Base-by-base conservation (phyloP, 37 sponge, comb jelly and placozoan genomes). In the Axinella damicornis region DNA sequence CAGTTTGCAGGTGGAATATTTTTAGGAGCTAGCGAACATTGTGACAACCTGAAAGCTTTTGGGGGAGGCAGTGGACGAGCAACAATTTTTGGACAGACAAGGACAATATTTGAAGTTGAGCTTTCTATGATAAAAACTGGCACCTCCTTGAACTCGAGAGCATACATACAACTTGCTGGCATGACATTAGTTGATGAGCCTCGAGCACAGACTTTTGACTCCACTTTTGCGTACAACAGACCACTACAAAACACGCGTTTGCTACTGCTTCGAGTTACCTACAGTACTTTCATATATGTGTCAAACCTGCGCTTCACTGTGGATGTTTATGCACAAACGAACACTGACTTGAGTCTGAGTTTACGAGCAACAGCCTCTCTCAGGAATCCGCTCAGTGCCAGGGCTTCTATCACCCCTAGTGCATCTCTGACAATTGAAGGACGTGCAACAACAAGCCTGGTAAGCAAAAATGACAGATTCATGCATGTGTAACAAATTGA, bases 1-100 rank as follows among this genome's bases (percentile, higher is more conserved):
- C 77, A 77, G 22, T 19, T 83, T 40, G 83, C 80, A 24, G 72
- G 73, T 20, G 89, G 89, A 25, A 83, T 59, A 20, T 89, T 89
- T 77, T 65, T 30, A 46, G 89, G 89, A 21, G 70, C 53, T 30
- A 64, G 13, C 19, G 24, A 53, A 1, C n/a, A 72, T 41, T 60
- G 76, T 34, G 18, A 13, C 2, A 57, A 34, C 24, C 68, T 68
- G n/a, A 58, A 87, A 64, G 27, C 73, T 16, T 87, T 87, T 73
- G 87, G 66, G 5, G 72, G 53, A 53, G 87, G 56, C 17, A 40
- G 73, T 36, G 87, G 80, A 24, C 31, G 65, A 39, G 87, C 80
- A 37, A 21, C 71, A 64, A 74, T 74, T n/a, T 87, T 87, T 87
- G 81, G 81, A 16, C 73, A 53, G 35, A 87, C 65, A 2, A 57